Base-by-base conservation (phyloP, 2,797 vertebrate genomes). In the Gadopsis bispinosus region DNA sequence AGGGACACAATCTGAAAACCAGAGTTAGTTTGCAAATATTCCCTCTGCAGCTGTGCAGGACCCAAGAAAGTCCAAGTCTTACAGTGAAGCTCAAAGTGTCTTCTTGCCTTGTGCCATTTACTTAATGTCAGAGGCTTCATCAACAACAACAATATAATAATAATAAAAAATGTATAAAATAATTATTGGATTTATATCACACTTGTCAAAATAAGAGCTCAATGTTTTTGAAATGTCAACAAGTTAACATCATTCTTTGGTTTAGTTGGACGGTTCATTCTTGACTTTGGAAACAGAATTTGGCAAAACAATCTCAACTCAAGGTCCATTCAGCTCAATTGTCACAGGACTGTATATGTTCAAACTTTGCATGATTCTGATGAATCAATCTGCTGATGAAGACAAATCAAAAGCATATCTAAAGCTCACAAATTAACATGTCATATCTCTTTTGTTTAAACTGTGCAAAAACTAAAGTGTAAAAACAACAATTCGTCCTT, bases 1-100 rank as follows among this genome's bases (percentile, higher is more conserved):
- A 47, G 87, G 78, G 86, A 91, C 59, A 3, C 56, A 50, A 79
- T 88, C 76, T 86, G 61, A 90, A 90, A 91, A 82, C 50, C 56
- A 48, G 66, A 83, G 83, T 88, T 78, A 61, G 80, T 87, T 84
- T 87, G 83, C 69, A 88, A 90, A 86, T 84, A 89, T 89, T 90
- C 87, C 89, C 90, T 70, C 69, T 67, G 81, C 80, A 88, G 48
- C 85, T 61, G 73, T 20, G 76, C 66, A 63, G 61, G 56, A 85
- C 74, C 50, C 19, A 61, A 86, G 64, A 85, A 69, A 77, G 70
- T 73, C 43, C 60, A 54, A 58, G 79, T 65, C 31, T 69, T 22
- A 26, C 41, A 60, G 73, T 88, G 51, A 71, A 81, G 77, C 64
- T 81, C 56, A 61, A 47, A 29, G 66, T 50, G 53, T 51, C 47